Percentiles rank a stretch among this genome's conserved stretches.
phyloP scores from a whole-genome alignment of 92 coral and sea anemone species.

The Bergia puertoricense region DNA sequence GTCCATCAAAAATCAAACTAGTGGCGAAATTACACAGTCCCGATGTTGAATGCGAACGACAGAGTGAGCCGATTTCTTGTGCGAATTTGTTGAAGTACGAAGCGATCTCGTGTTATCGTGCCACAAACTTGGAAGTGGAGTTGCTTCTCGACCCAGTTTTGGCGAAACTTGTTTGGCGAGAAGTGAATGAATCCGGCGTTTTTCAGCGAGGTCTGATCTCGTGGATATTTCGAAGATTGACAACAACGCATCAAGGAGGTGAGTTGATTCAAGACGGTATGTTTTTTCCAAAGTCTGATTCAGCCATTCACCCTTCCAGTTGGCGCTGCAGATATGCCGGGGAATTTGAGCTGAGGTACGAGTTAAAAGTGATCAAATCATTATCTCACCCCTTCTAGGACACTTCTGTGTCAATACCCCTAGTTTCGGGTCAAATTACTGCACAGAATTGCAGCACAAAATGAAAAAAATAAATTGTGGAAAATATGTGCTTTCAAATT shows the following conservation, averaged over 20 bases:
- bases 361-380: no score
- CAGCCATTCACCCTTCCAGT: no score
- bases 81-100: constrained; percentile 3
- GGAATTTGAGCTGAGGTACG: no score
- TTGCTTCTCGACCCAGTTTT: constrained; percentile 62
- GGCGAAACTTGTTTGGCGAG: constrained; percentile 63
- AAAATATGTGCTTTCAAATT: no score
- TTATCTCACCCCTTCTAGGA: no score
- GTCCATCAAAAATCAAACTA: background rate
- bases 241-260: constrained; percentile 1
- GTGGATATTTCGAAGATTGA: constrained; percentile 71
- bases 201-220: constrained; percentile 56
- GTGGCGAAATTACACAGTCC: constrained; percentile 31
- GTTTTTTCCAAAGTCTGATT: background rate
- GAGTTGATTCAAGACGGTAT: background rate
- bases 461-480: no score
- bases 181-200: constrained; percentile 41
- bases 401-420: no score
- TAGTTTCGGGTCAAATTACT: no score
- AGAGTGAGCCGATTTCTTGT: constrained; percentile 1
- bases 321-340: no score
- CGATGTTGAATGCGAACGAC: constrained; percentile 16
- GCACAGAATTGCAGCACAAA: no score
- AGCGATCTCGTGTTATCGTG: background rate
- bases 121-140: background rate